Conservation (phyloP, 2,797 vertebrate genomes). For the Rallus crepitans region DNA sequence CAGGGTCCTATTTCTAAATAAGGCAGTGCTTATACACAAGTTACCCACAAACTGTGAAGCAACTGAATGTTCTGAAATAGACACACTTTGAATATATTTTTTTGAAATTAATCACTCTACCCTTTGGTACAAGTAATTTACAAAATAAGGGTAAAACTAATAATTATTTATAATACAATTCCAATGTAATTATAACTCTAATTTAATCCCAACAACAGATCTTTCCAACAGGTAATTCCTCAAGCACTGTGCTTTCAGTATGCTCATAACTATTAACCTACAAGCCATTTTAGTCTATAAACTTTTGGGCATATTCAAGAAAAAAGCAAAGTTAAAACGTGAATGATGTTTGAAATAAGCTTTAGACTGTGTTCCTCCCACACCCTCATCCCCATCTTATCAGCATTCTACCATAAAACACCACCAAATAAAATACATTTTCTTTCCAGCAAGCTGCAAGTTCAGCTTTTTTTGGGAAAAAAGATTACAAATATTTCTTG, state of each 20-base stretch:
- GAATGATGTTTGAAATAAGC: not conserved
- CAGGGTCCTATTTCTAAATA: not conserved
- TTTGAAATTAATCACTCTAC: not conserved
- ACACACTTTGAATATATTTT: not conserved
- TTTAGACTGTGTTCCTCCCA: not conserved
- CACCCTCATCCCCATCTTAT: fast-evolving
- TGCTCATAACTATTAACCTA: not conserved
- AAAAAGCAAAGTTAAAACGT: not conserved
- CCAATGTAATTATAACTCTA: not conserved
- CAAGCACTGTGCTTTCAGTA: not conserved
- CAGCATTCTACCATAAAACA: not conserved
- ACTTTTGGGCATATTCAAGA: not conserved
- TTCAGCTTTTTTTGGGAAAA: not conserved
- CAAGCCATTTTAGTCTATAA: not conserved
- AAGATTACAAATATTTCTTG: not conserved
- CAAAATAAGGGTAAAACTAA: not conserved
- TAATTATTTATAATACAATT: not conserved
- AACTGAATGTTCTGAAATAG: not conserved
- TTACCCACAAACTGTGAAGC: not conserved
- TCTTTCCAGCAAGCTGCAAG: not conserved
- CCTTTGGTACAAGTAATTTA: not conserved
- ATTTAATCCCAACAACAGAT: not conserved
- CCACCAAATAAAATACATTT: not conserved
- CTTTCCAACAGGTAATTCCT: not conserved
- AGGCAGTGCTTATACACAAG: not conserved